Evolutionary conservation across 1,140 invertebrate genomes (phyloP).

Genomic region (Macrobrachium rosenbergii): DNA sequence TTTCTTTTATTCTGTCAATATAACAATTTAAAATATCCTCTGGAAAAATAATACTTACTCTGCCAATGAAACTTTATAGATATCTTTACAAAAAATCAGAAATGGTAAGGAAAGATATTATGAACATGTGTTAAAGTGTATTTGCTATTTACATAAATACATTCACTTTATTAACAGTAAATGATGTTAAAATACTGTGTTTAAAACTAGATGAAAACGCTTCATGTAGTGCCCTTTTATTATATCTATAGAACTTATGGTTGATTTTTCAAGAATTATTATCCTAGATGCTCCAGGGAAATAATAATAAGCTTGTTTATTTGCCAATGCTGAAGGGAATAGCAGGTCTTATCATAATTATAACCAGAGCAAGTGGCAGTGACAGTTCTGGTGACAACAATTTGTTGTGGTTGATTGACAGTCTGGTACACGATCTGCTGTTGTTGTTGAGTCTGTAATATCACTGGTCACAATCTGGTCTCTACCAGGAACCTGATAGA

Average conservation of each 20-base stretch:
- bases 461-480: constrained; percentile 46
- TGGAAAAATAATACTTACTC: constrained; percentile 38
- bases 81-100: neutral
- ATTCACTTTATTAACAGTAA: neutral
- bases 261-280: neutral
- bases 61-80: neutral
- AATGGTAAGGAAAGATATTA: neutral
- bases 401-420: constrained; percentile 48
- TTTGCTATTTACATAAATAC: constrained; percentile 55
- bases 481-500: constrained; percentile 45
- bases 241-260: neutral
- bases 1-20: neutral
- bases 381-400: constrained; percentile 51
- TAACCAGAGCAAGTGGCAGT: constrained; percentile 56
- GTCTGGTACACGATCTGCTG: constrained; percentile 53
- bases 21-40: neutral
- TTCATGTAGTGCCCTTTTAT: neutral
- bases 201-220: neutral
- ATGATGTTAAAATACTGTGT: neutral
- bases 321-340: constrained; percentile 27
- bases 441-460: constrained; percentile 51
- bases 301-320: constrained; percentile 1
- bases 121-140: constrained; percentile 13
- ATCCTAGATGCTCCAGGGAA: constrained; percentile 19
- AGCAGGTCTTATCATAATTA: constrained; percentile 53